Conservation (phyloP, 2,797 vertebrate species). For the Synaphobranchus kaupii region DNA sequence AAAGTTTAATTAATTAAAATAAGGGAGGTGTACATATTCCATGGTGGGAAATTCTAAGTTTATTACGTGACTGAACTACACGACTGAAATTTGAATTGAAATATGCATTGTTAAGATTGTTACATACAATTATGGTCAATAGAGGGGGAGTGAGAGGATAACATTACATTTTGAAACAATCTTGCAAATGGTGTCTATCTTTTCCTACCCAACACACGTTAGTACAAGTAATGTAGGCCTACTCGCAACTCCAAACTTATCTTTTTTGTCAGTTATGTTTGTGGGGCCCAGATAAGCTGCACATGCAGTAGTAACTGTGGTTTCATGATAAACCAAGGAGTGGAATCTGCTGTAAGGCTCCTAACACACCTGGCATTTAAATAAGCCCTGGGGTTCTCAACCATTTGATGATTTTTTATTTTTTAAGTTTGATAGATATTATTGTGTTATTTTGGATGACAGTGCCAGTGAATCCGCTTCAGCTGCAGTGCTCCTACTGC, state of each 20-base stretch:
- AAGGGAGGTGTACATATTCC: no score
- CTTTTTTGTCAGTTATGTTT: constrained; percentile 52
- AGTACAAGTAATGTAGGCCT: constrained; percentile 61
- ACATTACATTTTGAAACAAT: background rate
- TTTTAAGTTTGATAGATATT: constrained; percentile 70
- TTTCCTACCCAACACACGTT: constrained; percentile 58
- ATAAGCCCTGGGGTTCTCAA: constrained; percentile 73
- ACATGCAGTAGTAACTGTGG: constrained; percentile 59
- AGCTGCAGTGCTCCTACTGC: no score
- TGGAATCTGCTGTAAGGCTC: constrained; percentile 69
- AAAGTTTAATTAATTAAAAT: no score
- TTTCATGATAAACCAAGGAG: constrained; percentile 74
- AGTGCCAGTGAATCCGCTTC: constrained; percentile 1
- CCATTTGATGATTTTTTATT: constrained; percentile 77
- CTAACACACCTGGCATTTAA: constrained; percentile 78
- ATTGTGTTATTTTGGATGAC: constrained; percentile 66
- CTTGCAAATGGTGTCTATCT: constrained; percentile 58
- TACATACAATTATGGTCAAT: no score
- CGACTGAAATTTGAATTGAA: no score
- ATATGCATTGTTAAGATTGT: no score
- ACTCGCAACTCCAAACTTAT: constrained; percentile 52
- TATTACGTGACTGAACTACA: no score
- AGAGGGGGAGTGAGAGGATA: no score
- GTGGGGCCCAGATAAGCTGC: constrained; percentile 40
- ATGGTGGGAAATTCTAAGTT: no score